Evolutionary conservation across 2,113 vertebrate genomes (phyloP).

Genomic region (Dunckerocampus dactyliophorus): DNA sequence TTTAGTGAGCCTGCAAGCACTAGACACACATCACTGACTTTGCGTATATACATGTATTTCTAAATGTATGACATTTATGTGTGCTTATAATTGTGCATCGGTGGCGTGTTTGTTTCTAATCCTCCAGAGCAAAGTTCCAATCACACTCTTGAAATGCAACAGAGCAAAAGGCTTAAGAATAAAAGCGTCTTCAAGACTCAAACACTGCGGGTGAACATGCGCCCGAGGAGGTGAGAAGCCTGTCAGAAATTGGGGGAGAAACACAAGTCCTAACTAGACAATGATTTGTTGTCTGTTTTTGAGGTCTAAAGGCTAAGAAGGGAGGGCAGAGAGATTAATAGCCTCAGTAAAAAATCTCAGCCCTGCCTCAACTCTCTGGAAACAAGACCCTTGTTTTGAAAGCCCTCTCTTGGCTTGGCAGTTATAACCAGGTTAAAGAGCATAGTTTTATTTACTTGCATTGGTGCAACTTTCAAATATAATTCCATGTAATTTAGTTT

Average conservation of each 20-base stretch:
- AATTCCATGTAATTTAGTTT: no score
- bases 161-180: slow-evolving; percentile 52
- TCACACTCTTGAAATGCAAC: slow-evolving; percentile 45
- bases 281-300: slow-evolving; percentile 44
- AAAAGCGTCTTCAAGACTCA: slow-evolving; percentile 50
- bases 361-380: slow-evolving; percentile 7
- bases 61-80: slow-evolving; percentile 15
- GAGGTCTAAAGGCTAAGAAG: slow-evolving; percentile 59
- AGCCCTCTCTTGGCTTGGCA: slow-evolving; percentile 4
- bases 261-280: slow-evolving; percentile 55
- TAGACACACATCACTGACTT: slow-evolving; percentile 54
- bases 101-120: slow-evolving; percentile 19
- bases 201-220: slow-evolving; percentile 32
- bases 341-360: slow-evolving; percentile 32
- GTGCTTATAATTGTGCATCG: slow-evolving; percentile 14
- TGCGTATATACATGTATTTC: slow-evolving; percentile 4
- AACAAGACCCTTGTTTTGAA: slow-evolving; percentile 18
- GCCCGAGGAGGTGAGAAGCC: slow-evolving; percentile 51
- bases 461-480: no score
- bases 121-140: slow-evolving; percentile 25
- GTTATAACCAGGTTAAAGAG: slow-evolving; percentile 14
- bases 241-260: slow-evolving; percentile 53
- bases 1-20: slow-evolving; percentile 45
- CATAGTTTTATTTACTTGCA: neutral
- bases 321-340: slow-evolving; percentile 50